Conservation (phyloP, 2,888 invertebrate genomes). For the Cyclophora punctaria region DNA sequence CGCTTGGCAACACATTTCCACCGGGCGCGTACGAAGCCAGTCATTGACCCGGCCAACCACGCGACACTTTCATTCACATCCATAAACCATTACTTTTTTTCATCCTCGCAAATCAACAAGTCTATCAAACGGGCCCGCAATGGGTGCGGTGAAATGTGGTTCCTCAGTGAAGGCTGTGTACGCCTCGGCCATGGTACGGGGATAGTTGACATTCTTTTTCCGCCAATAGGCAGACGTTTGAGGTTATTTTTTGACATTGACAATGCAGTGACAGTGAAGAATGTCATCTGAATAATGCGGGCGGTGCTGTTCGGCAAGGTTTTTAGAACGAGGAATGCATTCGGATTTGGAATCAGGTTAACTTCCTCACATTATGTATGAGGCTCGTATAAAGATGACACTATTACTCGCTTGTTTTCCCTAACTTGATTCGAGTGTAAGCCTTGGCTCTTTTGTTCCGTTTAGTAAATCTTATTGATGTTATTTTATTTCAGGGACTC, state of each 20-base stretch:
- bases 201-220: conserved; percentile 25
- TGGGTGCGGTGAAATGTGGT: conserved; percentile 9
- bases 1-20: conserved; percentile 27
- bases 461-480: no score
- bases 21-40: conserved; percentile 31
- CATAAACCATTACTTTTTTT: conserved; percentile 11
- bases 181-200: conserved; percentile 4
- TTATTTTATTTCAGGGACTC: no score
- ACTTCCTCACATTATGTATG: no score
- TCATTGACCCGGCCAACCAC: conserved; percentile 33
- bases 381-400: no score
- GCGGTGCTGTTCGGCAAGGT: background rate
- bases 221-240: conserved; percentile 21
- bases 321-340: background rate
- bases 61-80: conserved; percentile 28
- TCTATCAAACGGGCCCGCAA: conserved; percentile 4
- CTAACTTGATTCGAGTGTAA: no score
- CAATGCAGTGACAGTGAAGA: conserved; percentile 23
- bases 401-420: no score
- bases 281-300: conserved; percentile 2
- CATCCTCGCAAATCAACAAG: background rate
- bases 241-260: conserved; percentile 40
- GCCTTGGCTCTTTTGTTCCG: no score
- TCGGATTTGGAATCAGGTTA: no score
- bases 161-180: background rate